Percentiles rank a stretch among this genome's conserved stretches.
These are phyloP conservation scores for Himalopsyche phryganea DNA, from an alignment of 1,140 invertebrate species.

Conservation along the genomic window DNA sequence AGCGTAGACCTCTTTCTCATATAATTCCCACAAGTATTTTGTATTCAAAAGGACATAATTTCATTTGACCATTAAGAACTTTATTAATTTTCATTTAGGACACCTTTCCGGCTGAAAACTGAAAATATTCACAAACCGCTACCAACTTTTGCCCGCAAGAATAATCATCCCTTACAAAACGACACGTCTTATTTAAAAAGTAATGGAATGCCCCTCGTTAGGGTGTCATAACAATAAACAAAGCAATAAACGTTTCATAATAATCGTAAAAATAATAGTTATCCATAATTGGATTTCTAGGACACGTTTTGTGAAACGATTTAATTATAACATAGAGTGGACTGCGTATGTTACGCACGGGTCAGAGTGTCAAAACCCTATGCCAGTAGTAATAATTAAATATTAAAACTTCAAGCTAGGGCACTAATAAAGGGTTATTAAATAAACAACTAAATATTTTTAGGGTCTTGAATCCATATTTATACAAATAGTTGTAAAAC, in stretches of 20 bases:
- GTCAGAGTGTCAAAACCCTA: slow-evolving; percentile 11
- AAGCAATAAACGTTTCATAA: slow-evolving; percentile 17
- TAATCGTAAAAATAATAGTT: slow-evolving; percentile 22
- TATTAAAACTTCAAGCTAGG: slow-evolving; percentile 20
- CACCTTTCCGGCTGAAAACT: neutral
- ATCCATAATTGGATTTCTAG: slow-evolving; percentile 29
- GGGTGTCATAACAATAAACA: slow-evolving; percentile 20
- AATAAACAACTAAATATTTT: too few relatives aligned
- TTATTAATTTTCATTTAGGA: neutral
- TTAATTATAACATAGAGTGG: slow-evolving; percentile 10
- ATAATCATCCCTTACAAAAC: neutral
- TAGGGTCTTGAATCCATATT: too few relatives aligned
- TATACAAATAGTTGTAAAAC: too few relatives aligned
- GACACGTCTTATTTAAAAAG: slow-evolving; percentile 16
- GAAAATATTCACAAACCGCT: neutral
- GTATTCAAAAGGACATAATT: neutral
- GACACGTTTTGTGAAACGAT: slow-evolving; percentile 14
- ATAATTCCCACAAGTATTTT: neutral
- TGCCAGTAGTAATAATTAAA: slow-evolving; percentile 19
- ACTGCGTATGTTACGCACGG: slow-evolving; percentile 1
- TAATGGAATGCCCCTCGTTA: slow-evolving; percentile 18
- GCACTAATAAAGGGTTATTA: too few relatives aligned
- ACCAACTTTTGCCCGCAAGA: neutral
- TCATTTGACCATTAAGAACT: neutral
- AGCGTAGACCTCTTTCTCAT: too few relatives aligned